Evolutionary conservation across 2,113 vertebrate genomes (phyloP).

Genomic region (Cheilinus undulatus): DNA sequence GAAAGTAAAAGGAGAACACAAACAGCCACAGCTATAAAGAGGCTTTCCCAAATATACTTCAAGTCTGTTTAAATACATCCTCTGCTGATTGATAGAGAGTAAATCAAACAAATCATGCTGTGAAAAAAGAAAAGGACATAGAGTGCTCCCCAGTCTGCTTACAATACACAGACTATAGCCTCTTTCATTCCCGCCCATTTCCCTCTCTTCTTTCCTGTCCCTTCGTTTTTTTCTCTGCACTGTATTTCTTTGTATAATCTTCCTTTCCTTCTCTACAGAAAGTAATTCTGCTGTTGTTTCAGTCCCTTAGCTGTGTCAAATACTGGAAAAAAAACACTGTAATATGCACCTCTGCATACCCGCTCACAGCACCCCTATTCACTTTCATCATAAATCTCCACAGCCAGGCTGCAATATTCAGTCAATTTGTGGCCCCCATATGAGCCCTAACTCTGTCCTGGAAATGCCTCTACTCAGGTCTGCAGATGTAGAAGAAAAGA

Average conservation of each 20-base stretch:
- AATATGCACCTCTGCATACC: slow-evolving; percentile 64
- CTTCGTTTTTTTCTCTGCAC: slow-evolving; percentile 9
- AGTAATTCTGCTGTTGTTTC: slow-evolving; percentile 48
- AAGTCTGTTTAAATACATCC: slow-evolving; percentile 69
- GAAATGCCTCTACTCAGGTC: slow-evolving; percentile 61
- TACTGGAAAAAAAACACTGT: slow-evolving; percentile 35
- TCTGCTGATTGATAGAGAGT: slow-evolving; percentile 68
- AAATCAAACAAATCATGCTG: slow-evolving; percentile 73
- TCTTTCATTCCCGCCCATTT: slow-evolving; percentile 47
- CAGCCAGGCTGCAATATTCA: slow-evolving; percentile 51
- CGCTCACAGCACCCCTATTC: slow-evolving; percentile 65
- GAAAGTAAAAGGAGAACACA: slow-evolving; percentile 77
- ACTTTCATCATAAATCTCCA: slow-evolving; percentile 71
- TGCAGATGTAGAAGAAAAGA: slow-evolving; percentile 34
- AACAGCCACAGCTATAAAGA: slow-evolving; percentile 71
- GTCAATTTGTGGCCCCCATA: slow-evolving; percentile 73
- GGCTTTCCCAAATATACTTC: slow-evolving; percentile 70
- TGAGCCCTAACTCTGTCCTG: slow-evolving; percentile 59
- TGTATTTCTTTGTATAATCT: slow-evolving; percentile 42
- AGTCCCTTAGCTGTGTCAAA: slow-evolving; percentile 50
- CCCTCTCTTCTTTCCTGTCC: slow-evolving; percentile 14
- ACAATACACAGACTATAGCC: slow-evolving; percentile 40
- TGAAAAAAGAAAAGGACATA: slow-evolving; percentile 36
- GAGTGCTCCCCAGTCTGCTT: slow-evolving; percentile 47
- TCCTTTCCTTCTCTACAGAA: not conserved